A percentile compares a stretch with the other conserved stretches of the same genome.
phyloP scores from a whole-genome alignment of 2,113 vertebrate species.

The Hyla sarda region DNA sequence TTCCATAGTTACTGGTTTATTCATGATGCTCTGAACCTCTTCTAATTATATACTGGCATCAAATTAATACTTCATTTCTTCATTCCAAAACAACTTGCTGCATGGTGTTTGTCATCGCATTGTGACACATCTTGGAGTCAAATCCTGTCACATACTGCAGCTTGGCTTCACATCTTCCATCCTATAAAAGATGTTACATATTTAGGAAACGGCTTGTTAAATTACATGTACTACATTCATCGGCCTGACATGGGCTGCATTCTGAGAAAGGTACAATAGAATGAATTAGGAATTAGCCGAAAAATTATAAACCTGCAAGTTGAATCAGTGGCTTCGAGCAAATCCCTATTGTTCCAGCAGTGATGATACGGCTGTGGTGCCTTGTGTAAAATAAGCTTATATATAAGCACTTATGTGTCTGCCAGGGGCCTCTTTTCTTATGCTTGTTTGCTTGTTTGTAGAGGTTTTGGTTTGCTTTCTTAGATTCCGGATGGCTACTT shows the following conservation, averaged over 20 bases:
- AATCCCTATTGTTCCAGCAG: not conserved
- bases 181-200: not conserved
- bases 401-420: not conserved
- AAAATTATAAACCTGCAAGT: not conserved
- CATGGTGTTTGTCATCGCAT: constrained; percentile 72
- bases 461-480: not conserved
- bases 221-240: not conserved
- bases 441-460: not conserved
- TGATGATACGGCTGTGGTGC: not conserved
- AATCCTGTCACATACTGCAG: constrained; percentile 40
- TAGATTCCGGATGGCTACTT: no score
- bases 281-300: not conserved
- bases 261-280: not conserved
- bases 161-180: not conserved
- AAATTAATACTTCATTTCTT: constrained; percentile 78
- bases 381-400: not conserved
- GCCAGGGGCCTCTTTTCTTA: not conserved
- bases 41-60: constrained; percentile 81
- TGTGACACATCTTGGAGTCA: constrained; percentile 66
- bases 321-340: not conserved
- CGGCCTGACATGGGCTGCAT: not conserved
- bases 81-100: constrained; percentile 73
- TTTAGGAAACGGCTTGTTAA: not conserved
- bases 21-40: constrained; percentile 75
- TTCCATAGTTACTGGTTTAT: constrained; percentile 80